Evolutionary conservation across 1,140 invertebrate genomes (phyloP).

Genomic region (Vollenhovia emeryi): DNA sequence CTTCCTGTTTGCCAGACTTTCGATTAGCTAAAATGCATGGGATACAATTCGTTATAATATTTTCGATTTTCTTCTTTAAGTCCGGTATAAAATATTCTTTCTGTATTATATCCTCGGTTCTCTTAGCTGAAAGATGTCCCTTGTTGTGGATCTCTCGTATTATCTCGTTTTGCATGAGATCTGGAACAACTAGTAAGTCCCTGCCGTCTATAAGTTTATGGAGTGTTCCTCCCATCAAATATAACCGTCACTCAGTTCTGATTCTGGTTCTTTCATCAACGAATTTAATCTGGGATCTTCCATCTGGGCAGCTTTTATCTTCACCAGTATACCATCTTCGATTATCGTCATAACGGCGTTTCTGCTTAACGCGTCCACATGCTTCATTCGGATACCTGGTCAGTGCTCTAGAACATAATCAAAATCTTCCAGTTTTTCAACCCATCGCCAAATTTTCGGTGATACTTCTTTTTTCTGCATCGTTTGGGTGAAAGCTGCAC

Average conservation of each 20-base stretch:
- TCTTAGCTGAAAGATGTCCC: neutral
- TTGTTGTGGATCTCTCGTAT: neutral
- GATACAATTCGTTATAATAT: neutral
- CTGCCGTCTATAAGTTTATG: constrained; percentile 9
- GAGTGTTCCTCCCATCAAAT: neutral
- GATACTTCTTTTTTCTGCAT: constrained; percentile 26
- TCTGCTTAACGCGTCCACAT: constrained; percentile 36
- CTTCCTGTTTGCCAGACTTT: constrained; percentile 9
- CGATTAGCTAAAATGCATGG: constrained; percentile 17
- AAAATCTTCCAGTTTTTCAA: neutral
- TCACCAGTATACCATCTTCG: neutral
- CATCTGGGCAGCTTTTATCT: neutral
- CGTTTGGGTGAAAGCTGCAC: constrained; percentile 7
- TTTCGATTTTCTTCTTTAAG: constrained; percentile 5
- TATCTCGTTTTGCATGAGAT: neutral
- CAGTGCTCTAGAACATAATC: constrained; percentile 21
- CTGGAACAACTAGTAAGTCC: constrained; percentile 5
- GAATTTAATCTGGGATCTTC: neutral
- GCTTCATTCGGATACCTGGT: neutral
- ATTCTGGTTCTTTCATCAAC: neutral
- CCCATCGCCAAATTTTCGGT: neutral
- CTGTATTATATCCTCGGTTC: neutral
- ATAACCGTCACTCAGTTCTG: neutral
- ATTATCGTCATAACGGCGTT: constrained; percentile 10
- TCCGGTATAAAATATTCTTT: constrained; percentile 5